These are phyloP conservation scores for Syrmaticus mikado DNA, from an alignment of 2,113 vertebrate species.

Conservation along the genomic window DNA sequence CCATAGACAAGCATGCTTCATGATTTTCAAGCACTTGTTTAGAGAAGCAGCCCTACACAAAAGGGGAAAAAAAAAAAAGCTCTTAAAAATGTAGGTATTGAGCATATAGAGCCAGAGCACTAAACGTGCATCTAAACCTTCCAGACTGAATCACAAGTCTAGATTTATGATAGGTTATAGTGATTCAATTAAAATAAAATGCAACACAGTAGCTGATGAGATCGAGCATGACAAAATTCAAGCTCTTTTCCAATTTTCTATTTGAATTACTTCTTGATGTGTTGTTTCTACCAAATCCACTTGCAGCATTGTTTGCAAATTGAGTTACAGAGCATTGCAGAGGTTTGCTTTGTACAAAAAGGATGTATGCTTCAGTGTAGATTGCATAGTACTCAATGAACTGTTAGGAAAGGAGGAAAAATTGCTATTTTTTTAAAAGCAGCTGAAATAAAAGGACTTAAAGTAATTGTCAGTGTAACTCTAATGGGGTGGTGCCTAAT, in stretches of 20 bases:
- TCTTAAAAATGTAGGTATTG: not conserved
- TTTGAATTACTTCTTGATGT: not conserved
- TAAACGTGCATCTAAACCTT: not conserved
- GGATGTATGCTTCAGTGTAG: not conserved
- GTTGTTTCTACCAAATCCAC: not conserved
- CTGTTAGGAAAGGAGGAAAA: not conserved
- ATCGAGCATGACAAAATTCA: not conserved
- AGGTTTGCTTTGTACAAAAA: not conserved
- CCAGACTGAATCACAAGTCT: not conserved
- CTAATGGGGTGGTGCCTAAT: not conserved
- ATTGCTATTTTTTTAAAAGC: not conserved
- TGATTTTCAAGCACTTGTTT: not conserved
- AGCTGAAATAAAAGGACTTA: not conserved
- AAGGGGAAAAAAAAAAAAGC: too few species aligned
- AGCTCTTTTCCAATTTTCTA: not conserved
- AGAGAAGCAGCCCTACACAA: not conserved
- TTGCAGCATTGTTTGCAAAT: not conserved
- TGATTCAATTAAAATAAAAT: not conserved
- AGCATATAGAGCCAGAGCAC: not conserved
- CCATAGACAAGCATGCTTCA: not conserved
- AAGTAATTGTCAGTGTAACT: not conserved
- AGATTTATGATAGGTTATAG: too few species aligned
- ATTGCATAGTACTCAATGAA: not conserved
- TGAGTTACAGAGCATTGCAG: not conserved
- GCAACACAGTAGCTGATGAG: not conserved